Base-by-base conservation (phyloP, 2,888 invertebrate genomes). In the Pandemis corylana region DNA sequence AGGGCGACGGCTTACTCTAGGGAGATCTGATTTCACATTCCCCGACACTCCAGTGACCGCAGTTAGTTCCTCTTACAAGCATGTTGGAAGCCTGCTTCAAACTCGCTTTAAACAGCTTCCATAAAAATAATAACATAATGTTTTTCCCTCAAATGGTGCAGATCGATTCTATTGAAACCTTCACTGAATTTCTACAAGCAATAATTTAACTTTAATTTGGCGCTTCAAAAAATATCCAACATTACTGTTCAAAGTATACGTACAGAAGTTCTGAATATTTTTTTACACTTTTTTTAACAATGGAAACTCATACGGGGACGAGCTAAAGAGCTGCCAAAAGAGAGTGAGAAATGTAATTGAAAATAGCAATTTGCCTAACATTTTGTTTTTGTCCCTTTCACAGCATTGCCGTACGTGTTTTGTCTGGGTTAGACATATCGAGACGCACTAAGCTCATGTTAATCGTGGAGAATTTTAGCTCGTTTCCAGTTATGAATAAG, bases 401-500 rank as follows among this genome's bases (percentile, higher is more conserved):
- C 20, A 15, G 7, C 53, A n/a, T 51, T 51, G 13, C n/a, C 51
- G 6, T 13, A 7, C n/a, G 13, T 12, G 6, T 36, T 20, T 36
- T 36, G 28, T 36, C 28, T n/a, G 51, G n/a, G 51, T 51, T 5
- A n/a, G 51, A 15, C n/a, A n/a, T 5, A 51, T 15, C n/a, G n/a
- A 51, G n/a, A 15, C n/a, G 12, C 51, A 51, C 51, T 36, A 36
- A 36, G 51, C n/a, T n/a, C 51, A n/a, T n/a, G 51, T 6, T 51
- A 51, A 51, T n/a, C 28, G 53, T 7, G 56, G 28, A 28, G 59
- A 59, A 28, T 12, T 59, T 59, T 59, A 59, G 59, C 59, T 59
- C 49, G 65, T 65, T 28, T 20, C 44, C 46, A 64, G n/a, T 56
- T 53, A 67, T 68, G 15, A 20, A 63, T 72, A 46, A 68, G 62